Conservation (phyloP, 2,113 vertebrate species). For the Tupaia chinensis region DNA sequence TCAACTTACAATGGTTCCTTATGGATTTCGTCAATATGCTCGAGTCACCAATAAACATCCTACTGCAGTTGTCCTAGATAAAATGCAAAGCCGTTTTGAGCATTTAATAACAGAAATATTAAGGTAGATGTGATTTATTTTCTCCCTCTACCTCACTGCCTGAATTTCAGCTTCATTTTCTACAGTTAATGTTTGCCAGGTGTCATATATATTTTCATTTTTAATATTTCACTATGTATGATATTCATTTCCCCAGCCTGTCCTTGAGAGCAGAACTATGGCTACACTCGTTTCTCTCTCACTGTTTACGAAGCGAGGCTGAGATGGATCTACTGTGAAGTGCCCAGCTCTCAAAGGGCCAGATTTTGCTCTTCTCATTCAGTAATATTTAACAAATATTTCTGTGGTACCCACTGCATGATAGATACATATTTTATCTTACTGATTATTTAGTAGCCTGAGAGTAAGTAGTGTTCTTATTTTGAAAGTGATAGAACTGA, state of each 20-base stretch:
- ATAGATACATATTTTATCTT: background rate
- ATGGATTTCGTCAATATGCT: background rate
- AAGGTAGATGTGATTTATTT: conserved; percentile 11
- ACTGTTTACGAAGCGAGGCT: background rate
- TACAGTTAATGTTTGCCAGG: background rate
- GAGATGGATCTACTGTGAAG: background rate
- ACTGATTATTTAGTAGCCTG: background rate
- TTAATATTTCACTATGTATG: conserved; percentile 26
- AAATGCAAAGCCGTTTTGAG: conserved; percentile 1
- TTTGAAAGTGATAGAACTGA: background rate
- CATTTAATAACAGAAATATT: conserved; percentile 1
- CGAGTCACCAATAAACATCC: background rate
- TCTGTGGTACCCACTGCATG: background rate
- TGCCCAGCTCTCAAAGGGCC: background rate
- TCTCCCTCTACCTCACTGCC: background rate
- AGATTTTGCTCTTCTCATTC: background rate
- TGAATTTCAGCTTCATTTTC: conserved; percentile 39
- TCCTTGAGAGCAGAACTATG: background rate
- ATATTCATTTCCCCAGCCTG: background rate
- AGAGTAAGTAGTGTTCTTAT: background rate
- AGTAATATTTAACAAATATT: background rate
- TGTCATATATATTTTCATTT: conserved; percentile 15
- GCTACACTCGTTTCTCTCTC: background rate
- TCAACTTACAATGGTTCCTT: background rate
- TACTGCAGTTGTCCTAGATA: background rate